phyloP scores from a whole-genome alignment of 2,113 vertebrate genomes.

The Narcine bancroftii region DNA sequence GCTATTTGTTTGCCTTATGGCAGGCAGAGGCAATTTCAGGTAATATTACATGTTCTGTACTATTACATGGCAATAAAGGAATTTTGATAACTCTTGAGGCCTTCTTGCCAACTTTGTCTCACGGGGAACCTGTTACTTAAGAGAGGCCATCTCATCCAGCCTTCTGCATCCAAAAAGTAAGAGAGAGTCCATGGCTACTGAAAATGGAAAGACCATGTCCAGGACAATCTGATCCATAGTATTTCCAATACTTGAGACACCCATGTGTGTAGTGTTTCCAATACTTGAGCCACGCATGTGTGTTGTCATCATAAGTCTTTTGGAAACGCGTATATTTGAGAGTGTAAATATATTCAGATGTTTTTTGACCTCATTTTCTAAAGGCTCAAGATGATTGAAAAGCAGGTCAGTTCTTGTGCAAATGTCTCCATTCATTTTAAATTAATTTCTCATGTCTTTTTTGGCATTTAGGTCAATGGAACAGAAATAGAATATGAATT shows the following conservation, averaged over 20 bases:
- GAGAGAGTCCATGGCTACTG: too few relatives aligned
- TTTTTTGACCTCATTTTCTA: constrained; percentile 5
- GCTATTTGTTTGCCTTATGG: too few relatives aligned
- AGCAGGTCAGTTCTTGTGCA: not conserved
- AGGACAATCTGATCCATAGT: not conserved
- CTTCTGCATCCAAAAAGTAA: too few relatives aligned
- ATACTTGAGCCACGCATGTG: not conserved
- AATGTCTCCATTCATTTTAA: constrained; percentile 4
- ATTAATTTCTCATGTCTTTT: constrained; percentile 38
- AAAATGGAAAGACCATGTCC: too few relatives aligned
- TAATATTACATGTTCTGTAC: too few relatives aligned
- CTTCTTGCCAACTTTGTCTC: too few relatives aligned
- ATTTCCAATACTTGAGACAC: not conserved
- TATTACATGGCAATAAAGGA: too few relatives aligned
- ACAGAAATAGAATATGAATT: constrained; percentile 98
- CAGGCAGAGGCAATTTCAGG: too few relatives aligned
- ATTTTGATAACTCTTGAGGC: too few relatives aligned
- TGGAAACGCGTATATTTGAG: not conserved
- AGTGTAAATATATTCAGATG: not conserved
- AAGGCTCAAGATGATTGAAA: constrained; percentile 2
- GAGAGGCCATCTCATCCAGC: too few relatives aligned
- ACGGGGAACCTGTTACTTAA: too few relatives aligned
- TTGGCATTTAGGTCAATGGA: constrained; percentile 73
- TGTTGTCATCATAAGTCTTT: too few relatives aligned
- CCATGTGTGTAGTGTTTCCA: not conserved